Evolutionary conservation across 2,113 vertebrate species (phyloP), one percentile per base, ranked within the genome.

Genomic region (Lepidothrix coronata): DNA sequence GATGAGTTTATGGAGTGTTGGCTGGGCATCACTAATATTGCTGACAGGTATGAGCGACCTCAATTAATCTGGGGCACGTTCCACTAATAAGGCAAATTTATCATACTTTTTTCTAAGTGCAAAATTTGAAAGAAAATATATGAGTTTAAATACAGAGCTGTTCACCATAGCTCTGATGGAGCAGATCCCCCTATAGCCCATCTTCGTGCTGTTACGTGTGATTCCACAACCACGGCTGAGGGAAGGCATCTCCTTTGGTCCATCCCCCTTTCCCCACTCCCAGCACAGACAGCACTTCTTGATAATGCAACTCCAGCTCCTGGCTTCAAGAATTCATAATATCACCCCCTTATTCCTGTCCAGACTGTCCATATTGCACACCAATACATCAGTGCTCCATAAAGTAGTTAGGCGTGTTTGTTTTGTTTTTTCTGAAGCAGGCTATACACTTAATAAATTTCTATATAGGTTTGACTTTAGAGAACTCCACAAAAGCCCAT

Each of bases 401-500:
- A 9, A 66, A 28, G 24, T 5, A 66, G 17, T 41, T 65, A 41
- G 14, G 13, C 5, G 0, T 28, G 13, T 44, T 70, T 44, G 19
- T 4, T 48, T 33, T 23, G 21, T 23, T 51, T 77, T 66, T 16
- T 28, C 43, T 37, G 33, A 62, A 85, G n/a, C 17, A 41, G 54
- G 16, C 18, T 71, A 3, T 28, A 14, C 2, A 1, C n/a, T 52
- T 55, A 55, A 28, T 30, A 59, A 11, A 78, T 8, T 28, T 48
- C 20, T 39, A 0, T 37, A 12, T 68, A 33, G 57, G 43, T 62
- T 76, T 73, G 57, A 4, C 44, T 71, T 49, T 25, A 73, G 73
- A 8, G 51, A 39, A 48, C 33, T 48, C 27, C 33, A 0, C 51
- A 63, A 46, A 75, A 46, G 2, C 70, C 27, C 0, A 0, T 13